These are phyloP conservation scores for Syrphus vitripennis DNA, from an alignment of 2,888 invertebrate species.

Conservation along the genomic window DNA sequence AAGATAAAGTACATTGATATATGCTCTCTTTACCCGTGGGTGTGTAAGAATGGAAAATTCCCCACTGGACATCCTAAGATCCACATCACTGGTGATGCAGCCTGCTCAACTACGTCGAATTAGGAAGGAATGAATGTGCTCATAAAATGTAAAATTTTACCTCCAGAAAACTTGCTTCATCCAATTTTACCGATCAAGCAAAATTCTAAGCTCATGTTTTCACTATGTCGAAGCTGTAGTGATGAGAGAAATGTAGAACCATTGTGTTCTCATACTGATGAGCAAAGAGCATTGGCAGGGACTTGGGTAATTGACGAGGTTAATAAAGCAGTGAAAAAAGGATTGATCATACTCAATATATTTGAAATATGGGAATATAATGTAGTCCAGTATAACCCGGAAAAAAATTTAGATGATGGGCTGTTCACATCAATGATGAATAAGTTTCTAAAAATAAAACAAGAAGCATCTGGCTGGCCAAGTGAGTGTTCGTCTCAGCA, in stretches of 20 bases:
- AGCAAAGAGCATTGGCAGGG: constrained; percentile 69
- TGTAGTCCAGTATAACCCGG: constrained; percentile 60
- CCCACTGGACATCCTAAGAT: constrained; percentile 10
- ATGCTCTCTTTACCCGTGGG: constrained; percentile 74
- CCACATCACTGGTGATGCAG: background rate
- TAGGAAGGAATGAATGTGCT: background rate
- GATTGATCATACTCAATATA: background rate
- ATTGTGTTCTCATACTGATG: background rate
- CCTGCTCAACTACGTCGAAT: background rate
- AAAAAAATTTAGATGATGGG: constrained; percentile 54
- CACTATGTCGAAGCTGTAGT: background rate
- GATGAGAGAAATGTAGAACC: background rate
- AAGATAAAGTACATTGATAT: no score
- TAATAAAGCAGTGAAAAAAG: constrained; percentile 68
- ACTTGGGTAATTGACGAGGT: constrained; percentile 76
- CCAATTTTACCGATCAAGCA: constrained; percentile 74
- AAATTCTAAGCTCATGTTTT: constrained; percentile 73
- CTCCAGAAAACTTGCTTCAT: no score
- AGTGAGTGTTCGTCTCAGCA: constrained; percentile 38
- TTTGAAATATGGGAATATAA: constrained; percentile 38
- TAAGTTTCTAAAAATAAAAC: constrained; percentile 73
- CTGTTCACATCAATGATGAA: constrained; percentile 74
- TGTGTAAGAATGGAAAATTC: constrained; percentile 18
- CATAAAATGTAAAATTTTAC: no score
- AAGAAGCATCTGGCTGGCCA: constrained; percentile 73